These are phyloP conservation scores for Electrophaes corylata DNA, from an alignment of 2,888 invertebrate species.

Conservation along the genomic window DNA sequence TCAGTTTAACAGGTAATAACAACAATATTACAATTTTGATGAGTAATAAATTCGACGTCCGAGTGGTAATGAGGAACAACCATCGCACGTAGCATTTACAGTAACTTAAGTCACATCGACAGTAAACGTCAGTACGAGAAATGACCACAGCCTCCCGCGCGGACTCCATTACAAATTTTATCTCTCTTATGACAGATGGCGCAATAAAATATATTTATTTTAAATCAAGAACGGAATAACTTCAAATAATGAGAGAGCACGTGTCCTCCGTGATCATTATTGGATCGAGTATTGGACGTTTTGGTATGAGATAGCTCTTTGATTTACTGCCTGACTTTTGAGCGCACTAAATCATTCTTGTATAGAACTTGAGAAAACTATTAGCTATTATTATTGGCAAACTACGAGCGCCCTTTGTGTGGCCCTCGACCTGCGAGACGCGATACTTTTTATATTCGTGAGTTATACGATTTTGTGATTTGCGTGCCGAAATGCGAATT, in stretches of 20 bases:
- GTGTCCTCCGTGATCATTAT: constrained; percentile 71
- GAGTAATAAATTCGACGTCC: constrained; percentile 66
- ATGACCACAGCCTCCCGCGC: constrained; percentile 57
- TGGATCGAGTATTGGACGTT: constrained; percentile 61
- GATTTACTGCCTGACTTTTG: constrained; percentile 81
- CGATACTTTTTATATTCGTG: constrained; percentile 63
- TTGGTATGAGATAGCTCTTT: constrained; percentile 66
- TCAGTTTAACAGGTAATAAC: constrained; percentile 39
- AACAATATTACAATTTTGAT: constrained; percentile 62
- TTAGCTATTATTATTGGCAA: constrained; percentile 81
- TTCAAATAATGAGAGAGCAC: constrained; percentile 78
- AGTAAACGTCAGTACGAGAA: constrained; percentile 69
- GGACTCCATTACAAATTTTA: constrained; percentile 71
- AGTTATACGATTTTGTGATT: constrained; percentile 65
- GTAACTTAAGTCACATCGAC: constrained; percentile 68
- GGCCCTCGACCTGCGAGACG: constrained; percentile 49
- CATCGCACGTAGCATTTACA: constrained; percentile 63
- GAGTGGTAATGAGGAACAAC: constrained; percentile 68
- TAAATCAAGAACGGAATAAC: constrained; percentile 71
- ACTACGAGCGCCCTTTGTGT: constrained; percentile 70
- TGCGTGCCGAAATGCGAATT: constrained; percentile 67
- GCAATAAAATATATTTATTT: constrained; percentile 80
- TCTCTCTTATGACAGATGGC: constrained; percentile 78
- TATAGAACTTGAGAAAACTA: constrained; percentile 82
- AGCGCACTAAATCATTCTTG: constrained; percentile 79